A percentile compares a stretch with the other conserved stretches of the same genome.
Evolutionary conservation across 2,113 vertebrate genomes (phyloP).

Genomic region (Sinocyclocheilus maitianheensis): DNA sequence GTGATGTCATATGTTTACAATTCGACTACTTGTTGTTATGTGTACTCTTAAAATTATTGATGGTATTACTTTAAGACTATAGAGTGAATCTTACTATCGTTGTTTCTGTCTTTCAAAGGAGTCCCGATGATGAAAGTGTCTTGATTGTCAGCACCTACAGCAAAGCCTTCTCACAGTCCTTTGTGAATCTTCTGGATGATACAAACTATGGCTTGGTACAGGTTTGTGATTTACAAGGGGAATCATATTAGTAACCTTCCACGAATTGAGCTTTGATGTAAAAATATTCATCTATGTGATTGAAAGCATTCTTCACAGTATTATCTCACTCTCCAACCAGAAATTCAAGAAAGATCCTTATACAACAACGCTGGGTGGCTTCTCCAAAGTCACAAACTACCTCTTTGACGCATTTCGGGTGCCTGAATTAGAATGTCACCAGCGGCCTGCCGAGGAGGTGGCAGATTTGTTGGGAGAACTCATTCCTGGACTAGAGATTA

Average conservation of each 20-base stretch:
- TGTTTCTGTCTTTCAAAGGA: constrained; percentile 70
- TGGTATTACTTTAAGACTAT: not conserved
- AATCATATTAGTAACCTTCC: not conserved
- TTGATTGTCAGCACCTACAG: constrained; percentile 86
- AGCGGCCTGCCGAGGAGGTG: constrained; percentile 89
- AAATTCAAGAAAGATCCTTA: constrained; percentile 93
- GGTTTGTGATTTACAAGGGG: constrained; percentile 70
- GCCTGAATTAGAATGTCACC: constrained; percentile 79
- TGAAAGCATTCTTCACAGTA: not conserved
- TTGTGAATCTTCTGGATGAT: constrained; percentile 97
- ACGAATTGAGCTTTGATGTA: not conserved
- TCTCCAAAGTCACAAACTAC: constrained; percentile 98
- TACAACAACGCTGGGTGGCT: constrained; percentile 86
- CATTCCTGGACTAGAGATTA: constrained; percentile 94
- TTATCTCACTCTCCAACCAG: constrained; percentile 68
- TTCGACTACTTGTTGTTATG: not conserved
- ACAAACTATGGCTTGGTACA: constrained; percentile 86
- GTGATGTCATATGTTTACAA: constrained; percentile 4
- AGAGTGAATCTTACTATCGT: not conserved
- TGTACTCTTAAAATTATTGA: not conserved
- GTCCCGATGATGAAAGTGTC: constrained; percentile 78
- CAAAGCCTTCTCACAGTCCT: constrained; percentile 92
- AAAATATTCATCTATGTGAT: not conserved
- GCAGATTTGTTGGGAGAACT: constrained; percentile 88
- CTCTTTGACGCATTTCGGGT: constrained; percentile 88